Evolutionary conservation across 64 coral and sea anemone species (phyloP), one percentile per base, ranked within the genome.

Genomic region (Pocillopora verrucosa): DNA sequence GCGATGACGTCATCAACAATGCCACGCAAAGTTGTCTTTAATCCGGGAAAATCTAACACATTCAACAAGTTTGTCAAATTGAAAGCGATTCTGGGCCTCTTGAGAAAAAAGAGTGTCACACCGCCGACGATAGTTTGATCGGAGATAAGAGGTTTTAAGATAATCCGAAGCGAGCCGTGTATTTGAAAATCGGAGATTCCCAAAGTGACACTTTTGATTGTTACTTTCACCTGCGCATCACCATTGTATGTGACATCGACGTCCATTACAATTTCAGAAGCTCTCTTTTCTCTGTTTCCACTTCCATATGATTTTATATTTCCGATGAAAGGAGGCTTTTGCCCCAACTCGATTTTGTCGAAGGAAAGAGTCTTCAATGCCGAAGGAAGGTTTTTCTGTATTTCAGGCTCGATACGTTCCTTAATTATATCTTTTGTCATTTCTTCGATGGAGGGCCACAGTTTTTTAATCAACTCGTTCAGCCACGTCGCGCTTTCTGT

Each of bases 41-140:
- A 75, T 74, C 97, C 97, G 45, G 97, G 97, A 65, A 99, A 82
- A 24, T 99, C 97, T 56, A 99, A 72, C 12, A 99, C 91, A 81
- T 94, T 99, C 4, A 99, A 38, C 58, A 99, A 38, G 60, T 99
- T 99, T 45, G 88, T 99, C 79, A 99, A 80, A 67, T 99, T 94
- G 80, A 99, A 99, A 1, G 79, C 74, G 68, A 95, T 79, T 65
- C 89, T 87, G 0, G 97, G 97, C 76, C 97, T 94, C 77, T 99
- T 99, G 9, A 95, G 82, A 81, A 99, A 99, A 75, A 95, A 99
- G 2, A 99, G 84, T 0, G 93, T 95, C 3, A 99, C 51, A 26
- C 93, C 97, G 4, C 97, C 97, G 22, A 95, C 72, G 0, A 92
- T 88, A 41, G 93, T 91, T 30, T 77, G 61, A 38, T 90, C 85